Conservation (phyloP, 2,797 vertebrate species). For the Amblyopsis hoosieri region DNA sequence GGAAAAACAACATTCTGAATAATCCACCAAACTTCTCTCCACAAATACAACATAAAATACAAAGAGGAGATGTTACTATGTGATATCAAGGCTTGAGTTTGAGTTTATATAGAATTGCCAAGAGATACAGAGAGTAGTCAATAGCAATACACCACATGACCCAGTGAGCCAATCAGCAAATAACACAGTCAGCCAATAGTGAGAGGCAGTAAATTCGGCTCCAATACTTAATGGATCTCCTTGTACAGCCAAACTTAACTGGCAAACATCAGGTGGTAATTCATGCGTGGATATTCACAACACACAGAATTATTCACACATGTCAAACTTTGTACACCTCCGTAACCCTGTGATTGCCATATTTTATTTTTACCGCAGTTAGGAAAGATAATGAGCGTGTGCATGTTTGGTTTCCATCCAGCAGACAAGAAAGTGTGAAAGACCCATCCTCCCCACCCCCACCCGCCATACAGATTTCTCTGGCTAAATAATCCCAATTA, state of each 20-base stretch:
- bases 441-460: slow-evolving; percentile 9
- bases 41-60: no score
- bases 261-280: neutral
- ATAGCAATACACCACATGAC: no score
- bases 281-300: neutral
- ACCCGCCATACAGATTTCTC: slow-evolving; percentile 39
- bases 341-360: slow-evolving; percentile 43
- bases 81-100: no score
- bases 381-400: slow-evolving; percentile 62
- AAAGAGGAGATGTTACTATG: no score
- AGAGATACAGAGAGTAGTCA: no score
- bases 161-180: neutral
- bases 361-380: slow-evolving; percentile 51
- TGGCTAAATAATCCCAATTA: slow-evolving; percentile 73
- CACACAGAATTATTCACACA: neutral
- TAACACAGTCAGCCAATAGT: neutral
- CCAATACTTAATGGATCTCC: neutral
- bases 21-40: no score
- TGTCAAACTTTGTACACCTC: slow-evolving; percentile 26
- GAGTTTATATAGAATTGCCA: no score
- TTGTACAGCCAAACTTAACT: neutral
- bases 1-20: no score
- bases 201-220: neutral
- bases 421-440: slow-evolving; percentile 37
- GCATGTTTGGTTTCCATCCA: slow-evolving; percentile 63